Evolutionary conservation across 2,797 vertebrate genomes (phyloP), one percentile per base, ranked within the genome.

Genomic region (Anguilla anguilla): DNA sequence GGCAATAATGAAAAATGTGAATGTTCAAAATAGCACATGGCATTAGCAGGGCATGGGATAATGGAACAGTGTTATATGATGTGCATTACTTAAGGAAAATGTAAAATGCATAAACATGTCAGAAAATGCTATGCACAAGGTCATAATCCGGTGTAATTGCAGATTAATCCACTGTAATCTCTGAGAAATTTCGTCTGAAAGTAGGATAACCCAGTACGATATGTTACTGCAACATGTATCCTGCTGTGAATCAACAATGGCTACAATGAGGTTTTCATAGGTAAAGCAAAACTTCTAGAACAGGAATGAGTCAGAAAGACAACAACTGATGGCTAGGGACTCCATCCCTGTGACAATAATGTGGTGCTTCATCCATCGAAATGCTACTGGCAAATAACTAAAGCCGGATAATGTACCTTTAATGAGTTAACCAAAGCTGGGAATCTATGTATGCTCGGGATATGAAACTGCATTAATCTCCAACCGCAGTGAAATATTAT

Each of bases 1-100:
- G 43, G 43, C 25, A 4, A 51, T n/a, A 51, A 51, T 39, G 6
- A 49, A 19, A 25, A 82, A 86, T 59, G 51, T 51, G 35, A 51
- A 31, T 39, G 43, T 86, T 90, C 59, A 89, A 64, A 89, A 86
- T 84, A 81, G 81, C 87, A 89, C 74, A 86, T 83, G 55, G 59
- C 81, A 91, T 91, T 88, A 87, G 67, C 85, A 69, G 85, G 85
- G 84, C 87, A 74, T 87, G 74, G 64, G 84, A 86, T 88, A 86
- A 90, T 57, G 79, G 88, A 79, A 87, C 82, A 77, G 53, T 67
- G 43, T 88, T 28, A 84, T 86, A 77, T 87, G 77, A 87, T 25
- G 83, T 79, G 86, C 31, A 86, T 67, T 87, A 79, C 79, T 51
- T 82, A 81, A 46, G 43, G 43, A 46, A 82, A 25, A 82, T 82